Evolutionary conservation across 92 coral and sea anemone genomes (phyloP), one percentile per base, ranked within the genome.

Genomic region (Pocillopora meandrina): DNA sequence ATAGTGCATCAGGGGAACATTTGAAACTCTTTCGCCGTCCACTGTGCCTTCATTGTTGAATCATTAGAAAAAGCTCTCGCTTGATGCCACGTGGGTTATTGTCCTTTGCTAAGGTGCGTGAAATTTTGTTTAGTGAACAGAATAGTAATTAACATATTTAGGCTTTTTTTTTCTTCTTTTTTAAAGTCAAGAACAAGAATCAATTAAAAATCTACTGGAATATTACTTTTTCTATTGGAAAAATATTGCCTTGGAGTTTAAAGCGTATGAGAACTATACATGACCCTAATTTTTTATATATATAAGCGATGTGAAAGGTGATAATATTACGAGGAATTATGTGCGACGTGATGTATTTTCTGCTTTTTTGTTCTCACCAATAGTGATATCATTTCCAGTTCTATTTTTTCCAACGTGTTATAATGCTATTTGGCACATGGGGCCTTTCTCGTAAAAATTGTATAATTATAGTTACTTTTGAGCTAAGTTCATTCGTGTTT

Each of bases 21-120:
- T 71, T 19, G 69, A 31, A 67, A 17, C 65, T 67, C 65, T 52
- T 80, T 68, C 14, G 20, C 59, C 11, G 15, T 71, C 65, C 31
- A 59, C 18, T 49, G 31, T 42, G 12, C 55, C 60, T 71, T 36
- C 85, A 81, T 71, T 71, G 21, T 56, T 21, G 21, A 17, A 36
- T 36, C 67, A 36, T 70, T 81, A 59, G 85, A 81, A 81, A 71
- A 58, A 33, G 52, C 61, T 17, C 58, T 35, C 42, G 13, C 70
- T 5, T 19, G 19, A 14, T 59, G 77, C 77, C 85, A 81, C 85
- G 85, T 81, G 85, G 77, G 56, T 60, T 10, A 78, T 81, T 81
- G 85, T 81, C 71, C 77, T 31, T 10, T 56, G 35, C 76, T 80
- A 57, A 55, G 76, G 33, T 80, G 76, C 84, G 55, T 68, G 57